Conservation (phyloP, 2,888 invertebrate species). For the Hoplodrina ambigua region DNA sequence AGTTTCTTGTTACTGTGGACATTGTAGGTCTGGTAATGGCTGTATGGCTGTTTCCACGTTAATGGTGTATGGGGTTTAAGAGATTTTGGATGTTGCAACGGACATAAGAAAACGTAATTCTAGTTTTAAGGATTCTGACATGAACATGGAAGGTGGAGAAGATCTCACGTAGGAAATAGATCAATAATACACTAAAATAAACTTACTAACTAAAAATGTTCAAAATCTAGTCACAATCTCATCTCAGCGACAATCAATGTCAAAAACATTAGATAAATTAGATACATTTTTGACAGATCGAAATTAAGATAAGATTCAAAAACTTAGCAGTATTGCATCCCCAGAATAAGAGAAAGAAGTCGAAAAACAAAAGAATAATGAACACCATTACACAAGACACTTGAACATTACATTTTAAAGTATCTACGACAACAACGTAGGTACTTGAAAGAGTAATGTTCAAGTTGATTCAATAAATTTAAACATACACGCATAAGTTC, state of each 20-base stretch:
- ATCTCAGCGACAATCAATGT: too few relatives aligned
- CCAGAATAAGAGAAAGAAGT: not conserved
- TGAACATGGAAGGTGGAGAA: not conserved
- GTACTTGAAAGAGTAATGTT: too few relatives aligned
- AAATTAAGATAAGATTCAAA: too few relatives aligned
- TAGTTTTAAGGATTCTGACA: not conserved
- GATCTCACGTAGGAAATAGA: too few relatives aligned
- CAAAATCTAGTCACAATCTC: too few relatives aligned
- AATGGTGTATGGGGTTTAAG: not conserved
- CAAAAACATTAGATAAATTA: too few relatives aligned
- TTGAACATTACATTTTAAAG: not conserved
- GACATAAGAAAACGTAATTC: not conserved
- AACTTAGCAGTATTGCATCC: not conserved
- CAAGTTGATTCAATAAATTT: too few relatives aligned
- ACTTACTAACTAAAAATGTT: not conserved
- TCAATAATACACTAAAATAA: not conserved
- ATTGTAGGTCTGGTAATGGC: constrained; percentile 36
- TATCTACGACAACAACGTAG: not conserved
- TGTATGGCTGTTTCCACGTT: constrained; percentile 22
- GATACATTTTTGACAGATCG: too few relatives aligned
- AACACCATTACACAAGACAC: not conserved
- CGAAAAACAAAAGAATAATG: not conserved
- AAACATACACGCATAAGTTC: not conserved
- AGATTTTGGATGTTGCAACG: constrained; percentile 6
- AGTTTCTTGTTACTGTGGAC: constrained; percentile 66